Conservation (phyloP, 1,140 invertebrate species). For the Lepidurus packardi region DNA sequence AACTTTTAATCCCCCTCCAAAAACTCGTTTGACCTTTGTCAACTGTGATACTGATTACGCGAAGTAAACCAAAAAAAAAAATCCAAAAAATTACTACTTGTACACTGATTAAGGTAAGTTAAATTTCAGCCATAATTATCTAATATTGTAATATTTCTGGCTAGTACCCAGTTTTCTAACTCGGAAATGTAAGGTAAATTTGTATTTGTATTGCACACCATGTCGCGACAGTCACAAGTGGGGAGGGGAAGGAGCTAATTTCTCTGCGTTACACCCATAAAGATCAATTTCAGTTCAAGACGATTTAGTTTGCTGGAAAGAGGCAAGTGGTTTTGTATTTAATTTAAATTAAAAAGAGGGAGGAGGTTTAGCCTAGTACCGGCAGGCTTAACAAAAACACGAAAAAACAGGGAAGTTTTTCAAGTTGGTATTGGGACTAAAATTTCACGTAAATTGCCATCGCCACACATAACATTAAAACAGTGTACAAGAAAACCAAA, state of each 20-base stretch:
- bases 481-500: neutral
- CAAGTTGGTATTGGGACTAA: neutral
- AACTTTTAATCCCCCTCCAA: neutral
- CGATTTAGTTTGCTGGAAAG: neutral
- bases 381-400: neutral
- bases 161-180: too few relatives aligned
- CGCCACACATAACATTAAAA: neutral
- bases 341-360: constrained; percentile 13
- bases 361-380: constrained; percentile 5
- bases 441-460: neutral
- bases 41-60: constrained; percentile 19
- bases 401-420: neutral
- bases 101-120: too few relatives aligned
- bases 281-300: neutral
- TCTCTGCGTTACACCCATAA: too few relatives aligned
- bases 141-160: too few relatives aligned
- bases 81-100: too few relatives aligned
- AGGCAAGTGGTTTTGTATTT: constrained; percentile 15
- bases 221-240: too few relatives aligned
- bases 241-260: too few relatives aligned
- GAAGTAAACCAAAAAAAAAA: neutral
- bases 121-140: too few relatives aligned
- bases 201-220: too few relatives aligned
- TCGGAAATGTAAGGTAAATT: too few relatives aligned
- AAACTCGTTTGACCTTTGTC: constrained; percentile 17